Percentiles rank a stretch among this genome's conserved stretches.
Conservation (phyloP, 64 coral and sea anemone species). For the Astreopora myriophthalma region DNA sequence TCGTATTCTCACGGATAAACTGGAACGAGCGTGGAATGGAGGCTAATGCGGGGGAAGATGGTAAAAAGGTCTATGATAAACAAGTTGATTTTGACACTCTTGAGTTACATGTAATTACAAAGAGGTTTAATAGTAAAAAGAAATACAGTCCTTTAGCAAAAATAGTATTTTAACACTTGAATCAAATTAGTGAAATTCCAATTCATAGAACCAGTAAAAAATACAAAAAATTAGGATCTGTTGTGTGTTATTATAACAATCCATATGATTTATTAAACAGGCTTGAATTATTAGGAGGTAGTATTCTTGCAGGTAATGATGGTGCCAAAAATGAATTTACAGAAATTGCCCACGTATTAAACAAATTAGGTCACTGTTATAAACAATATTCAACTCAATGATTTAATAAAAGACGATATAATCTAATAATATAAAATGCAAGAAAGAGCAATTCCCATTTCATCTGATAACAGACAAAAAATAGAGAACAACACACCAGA, state of each 20-base stretch:
- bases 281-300: neutral
- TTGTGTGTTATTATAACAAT: conserved; percentile 42
- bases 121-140: conserved; percentile 28
- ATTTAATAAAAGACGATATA: too few relatives aligned
- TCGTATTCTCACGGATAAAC: too few relatives aligned
- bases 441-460: neutral
- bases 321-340: too few relatives aligned
- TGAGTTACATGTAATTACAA: conserved; percentile 22
- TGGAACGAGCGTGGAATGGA: too few relatives aligned
- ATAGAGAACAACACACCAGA: too few relatives aligned
- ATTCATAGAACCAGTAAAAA: conserved; percentile 55
- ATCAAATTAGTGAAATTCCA: conserved; percentile 31
- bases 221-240: conserved; percentile 4
- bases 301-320: neutral
- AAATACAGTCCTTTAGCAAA: conserved; percentile 2
- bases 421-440: neutral
- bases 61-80: neutral
- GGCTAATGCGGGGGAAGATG: neutral
- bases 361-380: too few relatives aligned
- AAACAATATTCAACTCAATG: too few relatives aligned
- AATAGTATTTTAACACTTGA: neutral
- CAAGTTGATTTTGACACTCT: conserved; percentile 18
- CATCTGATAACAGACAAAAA: too few relatives aligned
- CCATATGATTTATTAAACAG: neutral
- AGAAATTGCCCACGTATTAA: too few relatives aligned